Percentiles rank a stretch among this genome's conserved stretches.
Conservation (phyloP, 2,113 vertebrate species). For the Rhegmatorhina hoffmannsi region DNA sequence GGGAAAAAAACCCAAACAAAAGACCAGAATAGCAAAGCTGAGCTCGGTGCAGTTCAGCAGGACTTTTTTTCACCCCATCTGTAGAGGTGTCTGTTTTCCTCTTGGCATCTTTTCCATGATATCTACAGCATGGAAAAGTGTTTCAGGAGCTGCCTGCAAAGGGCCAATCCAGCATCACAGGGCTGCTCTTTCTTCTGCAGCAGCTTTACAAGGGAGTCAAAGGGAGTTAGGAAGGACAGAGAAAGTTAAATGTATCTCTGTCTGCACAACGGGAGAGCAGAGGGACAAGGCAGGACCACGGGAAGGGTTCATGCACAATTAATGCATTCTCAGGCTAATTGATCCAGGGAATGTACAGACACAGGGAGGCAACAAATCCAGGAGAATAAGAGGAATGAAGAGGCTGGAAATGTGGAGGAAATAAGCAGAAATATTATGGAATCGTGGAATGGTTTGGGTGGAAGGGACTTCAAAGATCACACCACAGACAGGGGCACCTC, state of each 20-base stretch:
- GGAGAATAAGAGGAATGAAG: not conserved
- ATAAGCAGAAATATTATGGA: not conserved
- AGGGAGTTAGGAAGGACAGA: not conserved
- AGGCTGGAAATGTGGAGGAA: not conserved
- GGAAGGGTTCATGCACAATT: not conserved
- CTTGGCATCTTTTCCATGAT: not conserved
- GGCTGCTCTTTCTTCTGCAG: not conserved
- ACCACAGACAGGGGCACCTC: not conserved
- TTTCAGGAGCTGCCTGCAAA: not conserved
- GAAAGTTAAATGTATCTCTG: not conserved
- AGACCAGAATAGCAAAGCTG: not conserved
- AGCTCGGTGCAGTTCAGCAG: not conserved
- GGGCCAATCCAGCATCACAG: not conserved
- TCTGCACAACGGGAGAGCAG: not conserved
- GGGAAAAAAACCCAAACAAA: too few relatives aligned
- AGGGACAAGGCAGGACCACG: not conserved
- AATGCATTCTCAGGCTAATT: not conserved
- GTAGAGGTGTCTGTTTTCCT: not conserved
- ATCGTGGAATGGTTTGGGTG: too few relatives aligned
- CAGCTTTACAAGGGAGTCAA: conserved; percentile 28
- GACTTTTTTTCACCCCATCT: not conserved
- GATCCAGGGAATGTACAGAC: not conserved
- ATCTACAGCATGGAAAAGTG: not conserved
- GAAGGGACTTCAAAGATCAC: not conserved
- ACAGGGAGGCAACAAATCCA: not conserved